A percentile compares a stretch with the other conserved stretches of the same genome.
Conservation (phyloP, 2,888 invertebrate species). For the Macrophya alboannulata region DNA sequence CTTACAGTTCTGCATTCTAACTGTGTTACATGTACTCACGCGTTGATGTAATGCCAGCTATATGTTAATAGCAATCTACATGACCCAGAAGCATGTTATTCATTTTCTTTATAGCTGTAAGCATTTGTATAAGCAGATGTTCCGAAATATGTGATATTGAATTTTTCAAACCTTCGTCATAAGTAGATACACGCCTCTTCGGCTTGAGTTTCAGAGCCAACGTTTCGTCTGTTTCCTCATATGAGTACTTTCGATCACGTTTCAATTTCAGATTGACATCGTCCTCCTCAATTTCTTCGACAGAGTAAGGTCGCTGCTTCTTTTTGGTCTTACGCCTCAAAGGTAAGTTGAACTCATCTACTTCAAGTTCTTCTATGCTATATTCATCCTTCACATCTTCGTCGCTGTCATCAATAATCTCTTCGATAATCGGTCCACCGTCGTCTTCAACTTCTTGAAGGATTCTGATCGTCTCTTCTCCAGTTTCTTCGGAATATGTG, state of each 20-base stretch:
- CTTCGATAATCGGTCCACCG: conserved; percentile 83
- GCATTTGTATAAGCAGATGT: conserved; percentile 57
- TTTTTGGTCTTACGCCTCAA: conserved; percentile 73
- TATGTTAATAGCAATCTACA: conserved; percentile 52
- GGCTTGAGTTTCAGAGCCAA: conserved; percentile 87
- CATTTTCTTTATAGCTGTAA: conserved; percentile 63
- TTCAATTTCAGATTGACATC: conserved; percentile 79
- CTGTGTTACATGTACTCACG: conserved; percentile 53
- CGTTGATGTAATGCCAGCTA: conserved; percentile 37
- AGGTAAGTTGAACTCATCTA: conserved; percentile 78
- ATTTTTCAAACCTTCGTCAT: conserved; percentile 85
- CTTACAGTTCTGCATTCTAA: conserved; percentile 15
- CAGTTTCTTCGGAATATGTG: conserved; percentile 89
- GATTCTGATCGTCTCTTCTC: conserved; percentile 88
- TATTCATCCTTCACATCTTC: conserved; percentile 82
- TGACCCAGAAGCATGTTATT: conserved; percentile 53
- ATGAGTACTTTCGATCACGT: conserved; percentile 79
- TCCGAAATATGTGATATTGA: conserved; percentile 37
- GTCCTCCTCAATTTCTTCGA: conserved; percentile 82
- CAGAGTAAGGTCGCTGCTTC: conserved; percentile 77
- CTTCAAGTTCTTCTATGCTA: conserved; percentile 75
- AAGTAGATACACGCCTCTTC: conserved; percentile 85
- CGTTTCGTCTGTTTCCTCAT: conserved; percentile 84
- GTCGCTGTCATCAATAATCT: conserved; percentile 85
- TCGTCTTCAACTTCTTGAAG: conserved; percentile 85